Base-by-base conservation (phyloP, 2,113 vertebrate species). In the Sinocyclocheilus rhinocerous region DNA sequence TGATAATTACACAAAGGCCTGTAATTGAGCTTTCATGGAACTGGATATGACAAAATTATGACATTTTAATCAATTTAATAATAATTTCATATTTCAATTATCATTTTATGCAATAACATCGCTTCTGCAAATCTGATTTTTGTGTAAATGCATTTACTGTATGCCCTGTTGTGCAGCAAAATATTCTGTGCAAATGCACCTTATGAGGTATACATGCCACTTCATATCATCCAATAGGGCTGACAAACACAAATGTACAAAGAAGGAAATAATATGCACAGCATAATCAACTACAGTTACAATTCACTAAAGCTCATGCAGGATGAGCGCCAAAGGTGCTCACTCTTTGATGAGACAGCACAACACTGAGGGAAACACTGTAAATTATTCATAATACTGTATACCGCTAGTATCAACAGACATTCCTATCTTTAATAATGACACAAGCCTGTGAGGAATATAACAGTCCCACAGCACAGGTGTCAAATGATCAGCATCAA, bases 321-420 rank as follows among this genome's bases (percentile, higher is more conserved):
- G 77, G 22, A 80, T 61, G 22, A 80, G 20, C 15, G 55, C 33
- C 77, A 61, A 61, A 39, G 55, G 52, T 59, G 20, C 18, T 59
- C 18, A 2, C 55, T 80, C 18, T 80, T 80, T 39, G 18, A 36
- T 80, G 55, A 42, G 77, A 80, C 55, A 45, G 20, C 36, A 45
- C 70, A 73, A 73, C 36, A 5, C 36, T 24, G 55, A 63, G 77
- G 55, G 22, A 24, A 24, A 63, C 48, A 80, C 6, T 8, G 20
- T 63, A 63, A 80, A 80, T 80, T 63, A 80, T 80, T 80, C 20
- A 63, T 24, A 42, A 80, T 61, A 15, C 29, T 61, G 22, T 78
- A 36, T n/a, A 57, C 77, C 36, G 10, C 20, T 39, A 29, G 26
- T 55, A 79, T 39, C 29, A 61, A 61, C 77, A 61, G 77, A 79